Conservation (phyloP, 2,888 invertebrate species). For the Ypsolopha scabrella region DNA sequence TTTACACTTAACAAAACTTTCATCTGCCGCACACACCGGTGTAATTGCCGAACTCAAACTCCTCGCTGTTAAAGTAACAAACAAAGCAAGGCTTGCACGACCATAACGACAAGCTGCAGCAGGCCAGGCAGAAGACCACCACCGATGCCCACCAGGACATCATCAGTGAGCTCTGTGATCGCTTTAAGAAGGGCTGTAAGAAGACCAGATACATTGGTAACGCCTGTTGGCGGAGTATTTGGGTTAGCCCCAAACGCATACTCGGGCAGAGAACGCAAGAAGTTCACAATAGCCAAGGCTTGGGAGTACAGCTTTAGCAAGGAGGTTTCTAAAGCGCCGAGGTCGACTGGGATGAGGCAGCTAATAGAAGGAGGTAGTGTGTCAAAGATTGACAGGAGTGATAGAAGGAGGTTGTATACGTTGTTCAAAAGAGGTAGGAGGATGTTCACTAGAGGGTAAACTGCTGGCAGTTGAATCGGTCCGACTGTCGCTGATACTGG, state of each 20-base stretch:
- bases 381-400: constrained; percentile 56
- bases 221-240: constrained; percentile 28
- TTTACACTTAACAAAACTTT: not conserved
- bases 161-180: constrained; percentile 44
- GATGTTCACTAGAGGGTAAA: constrained; percentile 57
- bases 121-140: constrained; percentile 50
- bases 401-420: constrained; percentile 56
- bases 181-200: constrained; percentile 33
- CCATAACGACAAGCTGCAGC: constrained; percentile 42
- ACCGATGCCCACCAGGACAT: constrained; percentile 40
- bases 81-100: constrained; percentile 37
- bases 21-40: not conserved
- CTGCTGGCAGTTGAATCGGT: constrained; percentile 48
- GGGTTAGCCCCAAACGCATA: constrained; percentile 53
- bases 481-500: constrained; percentile 35
- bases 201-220: constrained; percentile 38
- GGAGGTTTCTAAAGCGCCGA: constrained; percentile 53
- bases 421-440: constrained; percentile 55
- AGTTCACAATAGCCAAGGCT: constrained; percentile 56
- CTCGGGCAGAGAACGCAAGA: constrained; percentile 43
- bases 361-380: constrained; percentile 51
- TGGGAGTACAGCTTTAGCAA: constrained; percentile 54
- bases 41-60: not conserved
- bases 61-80: constrained; percentile 25
- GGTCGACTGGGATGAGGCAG: constrained; percentile 50